These are phyloP conservation scores for Alauda arvensis DNA, from an alignment of 2,797 vertebrate genomes.

Conservation along the genomic window DNA sequence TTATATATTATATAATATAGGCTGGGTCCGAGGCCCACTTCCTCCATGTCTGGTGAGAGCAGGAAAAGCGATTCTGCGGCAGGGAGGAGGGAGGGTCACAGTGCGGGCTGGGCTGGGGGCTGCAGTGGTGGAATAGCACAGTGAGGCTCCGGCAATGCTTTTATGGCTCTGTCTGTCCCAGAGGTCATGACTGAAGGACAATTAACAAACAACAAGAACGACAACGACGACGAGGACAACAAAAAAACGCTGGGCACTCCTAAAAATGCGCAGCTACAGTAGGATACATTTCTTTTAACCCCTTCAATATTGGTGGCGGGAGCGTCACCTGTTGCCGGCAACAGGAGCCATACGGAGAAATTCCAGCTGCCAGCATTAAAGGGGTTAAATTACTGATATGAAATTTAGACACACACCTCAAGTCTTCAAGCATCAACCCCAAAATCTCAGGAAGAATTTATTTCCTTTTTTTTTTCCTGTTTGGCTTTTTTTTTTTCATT, in stretches of 20 bases:
- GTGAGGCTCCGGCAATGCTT: conserved; percentile 52
- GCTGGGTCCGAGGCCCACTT: conserved; percentile 35
- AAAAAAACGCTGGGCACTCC: conserved; percentile 30
- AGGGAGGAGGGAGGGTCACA: not conserved
- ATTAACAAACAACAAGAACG: conserved; percentile 23
- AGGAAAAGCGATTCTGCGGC: not conserved
- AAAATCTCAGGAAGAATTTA: conserved; percentile 56
- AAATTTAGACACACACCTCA: conserved; percentile 55
- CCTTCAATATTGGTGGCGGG: not conserved
- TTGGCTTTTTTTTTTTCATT: not conserved
- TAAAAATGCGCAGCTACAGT: conserved; percentile 64
- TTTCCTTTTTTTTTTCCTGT: not conserved
- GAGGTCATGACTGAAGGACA: conserved; percentile 47
- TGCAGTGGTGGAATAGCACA: conserved; percentile 32
- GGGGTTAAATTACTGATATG: conserved; percentile 11
- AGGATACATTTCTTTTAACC: conserved; percentile 42
- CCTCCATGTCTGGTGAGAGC: conserved; percentile 47
- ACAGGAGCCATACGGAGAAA: conserved; percentile 19
- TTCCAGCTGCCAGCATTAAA: conserved; percentile 33
- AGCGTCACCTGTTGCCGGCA: conserved; percentile 43
- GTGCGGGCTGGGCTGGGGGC: conserved; percentile 12
- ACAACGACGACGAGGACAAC: conserved; percentile 32
- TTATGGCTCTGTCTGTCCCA: conserved; percentile 51
- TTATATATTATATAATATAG: conserved; percentile 51
- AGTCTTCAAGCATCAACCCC: conserved; percentile 68